A percentile compares a stretch with the other conserved stretches of the same genome.
Evolutionary conservation across 2,888 invertebrate species (phyloP).

Genomic region (Lamellibrachia satsuma): DNA sequence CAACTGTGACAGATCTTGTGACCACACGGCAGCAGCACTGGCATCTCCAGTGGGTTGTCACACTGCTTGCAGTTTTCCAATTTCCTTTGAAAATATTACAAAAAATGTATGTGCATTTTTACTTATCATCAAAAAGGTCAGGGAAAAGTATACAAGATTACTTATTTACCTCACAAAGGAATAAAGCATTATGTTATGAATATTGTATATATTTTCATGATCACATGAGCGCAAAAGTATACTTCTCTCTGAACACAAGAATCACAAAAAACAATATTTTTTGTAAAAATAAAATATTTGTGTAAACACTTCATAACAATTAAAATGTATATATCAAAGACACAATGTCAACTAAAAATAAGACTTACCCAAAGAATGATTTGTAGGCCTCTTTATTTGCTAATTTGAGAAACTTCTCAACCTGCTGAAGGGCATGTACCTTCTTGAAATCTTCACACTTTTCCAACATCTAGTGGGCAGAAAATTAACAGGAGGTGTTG

Average conservation of each 20-base stretch:
- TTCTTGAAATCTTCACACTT: constrained; percentile 48
- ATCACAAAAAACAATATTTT: too few species aligned
- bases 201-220: too few species aligned
- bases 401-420: constrained; percentile 51
- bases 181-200: too few species aligned
- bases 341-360: background rate
- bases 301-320: too few species aligned
- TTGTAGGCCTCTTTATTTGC: constrained; percentile 47
- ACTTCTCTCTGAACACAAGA: too few species aligned
- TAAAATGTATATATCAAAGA: background rate
- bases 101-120: background rate
- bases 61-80: constrained; percentile 42
- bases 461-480: constrained; percentile 44
- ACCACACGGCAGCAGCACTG: constrained; percentile 53
- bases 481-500: background rate
- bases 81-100: constrained; percentile 24
- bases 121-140: too few species aligned
- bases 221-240: too few species aligned
- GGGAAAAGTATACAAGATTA: too few species aligned
- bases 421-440: constrained; percentile 41
- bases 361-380: constrained; percentile 35
- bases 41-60: constrained; percentile 45
- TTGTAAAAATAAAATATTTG: too few species aligned
- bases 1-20: constrained; percentile 52
- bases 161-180: too few species aligned